These are phyloP conservation scores for Neomorphus geoffroyi DNA, from an alignment of 2,797 vertebrate species.

Conservation along the genomic window DNA sequence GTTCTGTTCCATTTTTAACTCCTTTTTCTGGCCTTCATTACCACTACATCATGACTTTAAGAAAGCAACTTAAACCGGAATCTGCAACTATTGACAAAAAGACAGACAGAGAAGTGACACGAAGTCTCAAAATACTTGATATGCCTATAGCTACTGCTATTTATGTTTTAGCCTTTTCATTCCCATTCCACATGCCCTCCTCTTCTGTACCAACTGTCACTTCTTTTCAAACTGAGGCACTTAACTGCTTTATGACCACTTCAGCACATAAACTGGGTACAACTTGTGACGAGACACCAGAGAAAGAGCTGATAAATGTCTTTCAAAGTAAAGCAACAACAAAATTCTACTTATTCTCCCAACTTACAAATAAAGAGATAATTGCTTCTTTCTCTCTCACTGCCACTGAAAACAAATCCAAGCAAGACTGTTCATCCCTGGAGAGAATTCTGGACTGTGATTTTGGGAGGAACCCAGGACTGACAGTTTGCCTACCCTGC, in stretches of 20 bases:
- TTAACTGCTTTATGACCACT: background rate
- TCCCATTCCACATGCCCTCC: background rate
- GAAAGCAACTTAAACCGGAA: slow-evolving; percentile 87
- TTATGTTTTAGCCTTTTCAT: background rate
- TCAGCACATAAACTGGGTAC: background rate
- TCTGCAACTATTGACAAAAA: slow-evolving; percentile 78
- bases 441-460: background rate
- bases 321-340: background rate
- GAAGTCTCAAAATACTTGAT: slow-evolving; percentile 25
- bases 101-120: slow-evolving; percentile 21
- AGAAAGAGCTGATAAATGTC: background rate
- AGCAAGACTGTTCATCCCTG: background rate
- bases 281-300: background rate
- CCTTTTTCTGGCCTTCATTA: slow-evolving; percentile 41
- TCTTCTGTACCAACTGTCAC: background rate
- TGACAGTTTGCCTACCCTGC: background rate
- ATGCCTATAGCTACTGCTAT: background rate
- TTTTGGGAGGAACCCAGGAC: background rate
- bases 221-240: background rate
- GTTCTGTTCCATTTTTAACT: slow-evolving; percentile 47
- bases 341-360: background rate
- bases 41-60: slow-evolving; percentile 78
- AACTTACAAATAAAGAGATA: background rate
- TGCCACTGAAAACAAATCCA: background rate
- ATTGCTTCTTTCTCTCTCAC: background rate